phyloP scores from a whole-genome alignment of 2,888 invertebrate species.

The Epistrophe grossulariae region DNA sequence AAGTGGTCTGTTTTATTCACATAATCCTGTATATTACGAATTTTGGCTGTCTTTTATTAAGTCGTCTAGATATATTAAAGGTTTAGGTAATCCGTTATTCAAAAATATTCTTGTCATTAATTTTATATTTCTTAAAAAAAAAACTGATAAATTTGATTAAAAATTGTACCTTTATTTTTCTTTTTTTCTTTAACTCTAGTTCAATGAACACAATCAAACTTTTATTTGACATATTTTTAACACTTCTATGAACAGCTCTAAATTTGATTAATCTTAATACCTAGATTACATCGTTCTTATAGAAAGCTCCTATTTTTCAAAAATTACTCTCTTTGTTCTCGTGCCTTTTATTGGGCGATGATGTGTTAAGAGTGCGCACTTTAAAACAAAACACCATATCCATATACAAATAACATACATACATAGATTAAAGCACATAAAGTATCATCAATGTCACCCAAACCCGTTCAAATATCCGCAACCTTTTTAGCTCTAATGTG shows the following conservation, averaged over 20 bases:
- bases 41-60: too few relatives aligned
- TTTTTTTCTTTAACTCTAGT: background rate
- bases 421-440: slow-evolving; percentile 14
- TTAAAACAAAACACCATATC: background rate
- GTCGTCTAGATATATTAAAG: too few relatives aligned
- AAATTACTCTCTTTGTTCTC: background rate
- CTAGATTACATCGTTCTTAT: background rate
- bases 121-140: too few relatives aligned
- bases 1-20: too few relatives aligned
- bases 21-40: too few relatives aligned
- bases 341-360: slow-evolving; percentile 39
- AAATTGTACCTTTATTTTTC: too few relatives aligned
- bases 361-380: slow-evolving; percentile 41
- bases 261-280: background rate
- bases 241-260: background rate
- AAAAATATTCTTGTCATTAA: too few relatives aligned
- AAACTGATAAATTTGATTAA: too few relatives aligned
- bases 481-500: slow-evolving; percentile 16
- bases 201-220: background rate
- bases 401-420: too few relatives aligned
- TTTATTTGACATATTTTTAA: background rate
- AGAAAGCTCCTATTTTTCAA: background rate
- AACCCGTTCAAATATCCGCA: background rate
- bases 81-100: too few relatives aligned
- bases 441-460: slow-evolving; percentile 16